Base-by-base conservation (phyloP, 2,113 vertebrate species). In the Acrocephalus arundinaceus region DNA sequence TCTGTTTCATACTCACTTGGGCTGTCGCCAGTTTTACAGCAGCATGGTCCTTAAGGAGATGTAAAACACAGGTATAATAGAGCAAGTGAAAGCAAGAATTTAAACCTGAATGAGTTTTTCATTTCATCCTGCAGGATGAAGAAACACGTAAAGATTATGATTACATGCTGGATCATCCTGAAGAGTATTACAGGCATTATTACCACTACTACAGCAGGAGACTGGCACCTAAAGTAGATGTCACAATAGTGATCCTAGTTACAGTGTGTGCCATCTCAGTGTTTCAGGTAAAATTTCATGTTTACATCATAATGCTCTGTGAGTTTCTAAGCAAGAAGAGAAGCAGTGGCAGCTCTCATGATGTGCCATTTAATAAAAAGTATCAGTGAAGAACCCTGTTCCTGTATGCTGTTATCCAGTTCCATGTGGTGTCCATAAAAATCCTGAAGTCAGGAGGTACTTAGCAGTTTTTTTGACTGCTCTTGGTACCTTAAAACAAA, bases 121-220 rank as follows among this genome's bases (percentile, higher is more conserved):
- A 0, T 90, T 86, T 89, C 41, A 22, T 91, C 54, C 72, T 92
- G 27, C 85, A 99, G 99, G 99, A 99, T 98, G 99, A 99, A 95
- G 99, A 99, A 57, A 98, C 98, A 3, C 98, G 99, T 20, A 98
- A 98, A 89, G 99, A 99, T 91, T 99, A 99, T 41, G 99, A 99
- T 93, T 99, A 99, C 90, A 99, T 99, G 99, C 96, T 99, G 98
- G 99, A 99, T 93, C 99, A 99, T 61, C 99, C 99, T 1, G 99
- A 99, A 87, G 98, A 99, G 74, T 99, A 99, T 94, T 99, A 99
- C 93, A 98, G 99, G 59, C 99, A 99, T 90, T 99, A 99, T 92
- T 99, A 99, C 63, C 98, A 99, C 82, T 99, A 99, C 97, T 99
- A 99, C 95, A 98, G 99, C 90, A 97, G 99, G 84, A 98, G 98